These are phyloP conservation scores for Eurytoma adleriae DNA, from an alignment of 2,888 invertebrate genomes.

Conservation along the genomic window DNA sequence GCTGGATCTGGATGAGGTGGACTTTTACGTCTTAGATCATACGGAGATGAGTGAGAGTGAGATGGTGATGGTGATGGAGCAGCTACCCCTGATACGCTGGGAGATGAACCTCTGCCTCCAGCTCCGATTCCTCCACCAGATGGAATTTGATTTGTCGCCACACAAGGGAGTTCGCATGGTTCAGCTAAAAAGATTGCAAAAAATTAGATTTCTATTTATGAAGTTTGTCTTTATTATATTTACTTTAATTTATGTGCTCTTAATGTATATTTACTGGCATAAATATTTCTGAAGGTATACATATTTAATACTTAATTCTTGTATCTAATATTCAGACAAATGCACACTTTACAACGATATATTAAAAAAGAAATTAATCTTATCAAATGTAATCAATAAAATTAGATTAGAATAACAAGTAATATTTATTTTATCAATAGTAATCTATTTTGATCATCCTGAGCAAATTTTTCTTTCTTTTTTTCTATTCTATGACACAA, in stretches of 20 bases:
- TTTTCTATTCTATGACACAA: constrained; percentile 13
- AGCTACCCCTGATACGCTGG: constrained; percentile 73
- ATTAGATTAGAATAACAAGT: constrained; percentile 6
- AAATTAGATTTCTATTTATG: too few relatives aligned
- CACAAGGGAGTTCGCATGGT: constrained; percentile 88
- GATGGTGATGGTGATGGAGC: constrained; percentile 74
- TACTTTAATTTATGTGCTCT: too few relatives aligned
- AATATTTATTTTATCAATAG: constrained; percentile 11
- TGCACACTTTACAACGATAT: background rate
- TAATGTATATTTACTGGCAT: too few relatives aligned
- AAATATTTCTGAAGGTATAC: too few relatives aligned
- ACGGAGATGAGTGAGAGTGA: constrained; percentile 88
- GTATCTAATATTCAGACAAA: too few relatives aligned
- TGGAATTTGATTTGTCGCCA: constrained; percentile 76
- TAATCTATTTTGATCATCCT: constrained; percentile 5
- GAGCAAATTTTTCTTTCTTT: background rate
- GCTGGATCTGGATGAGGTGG: constrained; percentile 85
- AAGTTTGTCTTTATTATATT: background rate
- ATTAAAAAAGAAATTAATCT: background rate
- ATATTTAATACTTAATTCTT: too few relatives aligned
- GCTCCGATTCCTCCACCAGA: constrained; percentile 71
- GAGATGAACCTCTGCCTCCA: constrained; percentile 77
- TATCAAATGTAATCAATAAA: constrained; percentile 9
- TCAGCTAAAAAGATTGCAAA: constrained; percentile 78
- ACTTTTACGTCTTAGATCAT: constrained; percentile 92